These are phyloP conservation scores for Patella caerulea DNA, from an alignment of 2,888 invertebrate species.

Conservation along the genomic window DNA sequence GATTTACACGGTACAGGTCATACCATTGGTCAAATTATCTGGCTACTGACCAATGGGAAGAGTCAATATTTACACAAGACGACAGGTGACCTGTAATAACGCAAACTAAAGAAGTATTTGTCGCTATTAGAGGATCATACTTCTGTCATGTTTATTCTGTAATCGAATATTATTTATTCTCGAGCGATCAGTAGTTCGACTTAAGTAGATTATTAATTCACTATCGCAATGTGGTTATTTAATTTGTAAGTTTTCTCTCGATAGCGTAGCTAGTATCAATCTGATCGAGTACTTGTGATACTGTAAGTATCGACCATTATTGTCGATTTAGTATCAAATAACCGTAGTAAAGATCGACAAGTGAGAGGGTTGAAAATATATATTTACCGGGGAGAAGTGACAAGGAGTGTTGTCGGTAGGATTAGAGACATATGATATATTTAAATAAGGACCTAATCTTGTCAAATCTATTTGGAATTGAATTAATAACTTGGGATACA, in stretches of 20 bases:
- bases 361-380: no score
- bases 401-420: no score
- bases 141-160: neutral
- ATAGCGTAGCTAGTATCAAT: no score
- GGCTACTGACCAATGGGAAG: neutral
- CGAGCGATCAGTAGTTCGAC: neutral
- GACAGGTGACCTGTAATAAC: neutral
- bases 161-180: slow-evolving; percentile 10
- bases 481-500: no score
- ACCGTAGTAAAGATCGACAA: no score
- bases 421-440: no score
- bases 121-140: neutral
- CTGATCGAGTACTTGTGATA: no score
- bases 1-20: neutral
- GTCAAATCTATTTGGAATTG: no score
- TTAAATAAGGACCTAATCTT: no score
- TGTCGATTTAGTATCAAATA: no score
- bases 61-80: slow-evolving; percentile 2
- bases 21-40: neutral
- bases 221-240: slow-evolving; percentile 1
- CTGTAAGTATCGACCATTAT: no score
- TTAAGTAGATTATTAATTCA: slow-evolving; percentile 9
- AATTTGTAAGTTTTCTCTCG: neutral
- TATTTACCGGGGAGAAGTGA: no score
- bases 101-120: slow-evolving; percentile 5